These are phyloP conservation scores for Kryptopterus vitreolus DNA, from an alignment of 2,797 vertebrate species.

Conservation along the genomic window DNA sequence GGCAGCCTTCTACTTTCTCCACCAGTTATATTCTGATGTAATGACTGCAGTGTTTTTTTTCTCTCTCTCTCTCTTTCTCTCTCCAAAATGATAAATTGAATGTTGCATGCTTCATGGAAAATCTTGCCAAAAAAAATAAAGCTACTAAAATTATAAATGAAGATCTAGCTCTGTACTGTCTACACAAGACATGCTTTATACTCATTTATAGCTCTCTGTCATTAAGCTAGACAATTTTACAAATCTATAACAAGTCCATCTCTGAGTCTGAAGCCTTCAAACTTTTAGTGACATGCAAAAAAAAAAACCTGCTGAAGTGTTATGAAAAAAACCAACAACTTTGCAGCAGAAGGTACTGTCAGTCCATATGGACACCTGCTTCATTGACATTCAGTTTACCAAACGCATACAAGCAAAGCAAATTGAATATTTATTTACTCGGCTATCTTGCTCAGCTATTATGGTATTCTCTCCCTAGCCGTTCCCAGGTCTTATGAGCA, in stretches of 20 bases:
- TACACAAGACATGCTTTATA: background rate
- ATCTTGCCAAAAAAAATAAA: slow-evolving; percentile 7
- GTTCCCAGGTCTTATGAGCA: background rate
- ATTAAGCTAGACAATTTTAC: background rate
- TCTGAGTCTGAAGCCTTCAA: background rate
- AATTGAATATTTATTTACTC: slow-evolving; percentile 17
- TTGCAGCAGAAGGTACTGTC: slow-evolving; percentile 45
- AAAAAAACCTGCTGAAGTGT: slow-evolving; percentile 32
- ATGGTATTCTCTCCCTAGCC: background rate
- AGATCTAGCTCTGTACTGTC: background rate
- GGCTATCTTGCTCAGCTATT: slow-evolving; percentile 1
- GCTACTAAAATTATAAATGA: slow-evolving; percentile 12
- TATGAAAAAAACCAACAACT: slow-evolving; percentile 14
- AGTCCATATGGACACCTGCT: slow-evolving; percentile 48
- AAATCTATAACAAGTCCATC: background rate
- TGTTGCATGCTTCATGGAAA: background rate
- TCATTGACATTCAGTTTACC: slow-evolving; percentile 45
- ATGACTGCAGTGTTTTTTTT: slow-evolving; percentile 18
- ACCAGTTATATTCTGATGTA: slow-evolving; percentile 44
- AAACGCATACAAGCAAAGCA: slow-evolving; percentile 37
- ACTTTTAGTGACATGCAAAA: background rate
- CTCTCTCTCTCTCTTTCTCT: too few relatives aligned
- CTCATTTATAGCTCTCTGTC: background rate
- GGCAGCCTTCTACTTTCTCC: slow-evolving; percentile 30
- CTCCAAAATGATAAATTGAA: slow-evolving; percentile 30